A percentile compares a stretch with the other conserved stretches of the same genome.
Evolutionary conservation across 2,113 vertebrate genomes (phyloP).

Genomic region (Motacilla alba): DNA sequence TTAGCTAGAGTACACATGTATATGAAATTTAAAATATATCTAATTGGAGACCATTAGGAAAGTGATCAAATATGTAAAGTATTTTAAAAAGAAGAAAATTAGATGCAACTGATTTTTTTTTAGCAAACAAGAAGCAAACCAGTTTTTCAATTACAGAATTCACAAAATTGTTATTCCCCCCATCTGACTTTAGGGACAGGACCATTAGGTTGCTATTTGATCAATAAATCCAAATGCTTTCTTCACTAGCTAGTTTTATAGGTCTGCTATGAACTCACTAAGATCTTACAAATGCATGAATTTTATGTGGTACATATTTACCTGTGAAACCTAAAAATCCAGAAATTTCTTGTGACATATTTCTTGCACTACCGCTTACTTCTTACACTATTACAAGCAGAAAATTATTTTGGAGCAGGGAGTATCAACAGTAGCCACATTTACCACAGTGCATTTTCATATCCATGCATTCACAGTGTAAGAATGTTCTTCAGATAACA

Average conservation of each 20-base stretch:
- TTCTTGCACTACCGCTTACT: not conserved
- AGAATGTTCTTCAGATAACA: not conserved
- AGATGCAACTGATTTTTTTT: not conserved
- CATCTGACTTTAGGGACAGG: not conserved
- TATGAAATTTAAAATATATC: not conserved
- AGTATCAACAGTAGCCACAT: not conserved
- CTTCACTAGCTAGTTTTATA: not conserved
- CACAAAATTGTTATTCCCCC: not conserved
- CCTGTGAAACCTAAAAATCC: not conserved
- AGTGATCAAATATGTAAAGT: not conserved
- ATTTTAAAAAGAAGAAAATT: not conserved
- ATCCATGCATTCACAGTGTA: fast-evolving
- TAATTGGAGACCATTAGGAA: not conserved
- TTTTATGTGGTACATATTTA: not conserved
- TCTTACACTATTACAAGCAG: not conserved
- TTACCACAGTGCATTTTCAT: not conserved
- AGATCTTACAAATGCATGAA: not conserved
- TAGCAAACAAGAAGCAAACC: not conserved
- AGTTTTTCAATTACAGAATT: not conserved
- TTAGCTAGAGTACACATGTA: not conserved
- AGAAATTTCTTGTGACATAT: not conserved
- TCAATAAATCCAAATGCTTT: not conserved
- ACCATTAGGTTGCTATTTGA: not conserved
- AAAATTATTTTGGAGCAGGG: not conserved
- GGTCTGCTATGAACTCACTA: not conserved